These are phyloP conservation scores for Sinocyclocheilus maitianheensis DNA, from an alignment of 2,113 vertebrate genomes.

Conservation along the genomic window DNA sequence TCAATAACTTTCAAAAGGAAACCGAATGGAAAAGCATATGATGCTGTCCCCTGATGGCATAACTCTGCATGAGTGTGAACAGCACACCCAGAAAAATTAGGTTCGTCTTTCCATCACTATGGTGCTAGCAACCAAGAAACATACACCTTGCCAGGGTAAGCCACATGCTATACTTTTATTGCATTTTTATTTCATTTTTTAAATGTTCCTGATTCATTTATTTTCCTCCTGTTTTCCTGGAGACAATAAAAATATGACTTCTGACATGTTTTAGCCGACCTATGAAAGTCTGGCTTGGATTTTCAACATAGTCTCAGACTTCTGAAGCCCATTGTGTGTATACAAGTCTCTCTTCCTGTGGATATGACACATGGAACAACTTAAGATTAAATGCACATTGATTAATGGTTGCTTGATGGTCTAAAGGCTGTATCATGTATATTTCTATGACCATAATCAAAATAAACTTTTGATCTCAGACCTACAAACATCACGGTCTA, in stretches of 20 bases:
- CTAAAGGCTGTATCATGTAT: conserved; percentile 7
- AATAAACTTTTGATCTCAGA: background rate
- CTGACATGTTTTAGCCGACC: background rate
- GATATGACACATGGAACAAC: conserved; percentile 49
- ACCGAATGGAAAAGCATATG: conserved; percentile 38
- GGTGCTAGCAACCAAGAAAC: conserved; percentile 39
- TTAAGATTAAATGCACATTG: conserved; percentile 52
- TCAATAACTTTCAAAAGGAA: conserved; percentile 36
- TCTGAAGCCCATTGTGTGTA: background rate
- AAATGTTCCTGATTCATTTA: conserved; percentile 34
- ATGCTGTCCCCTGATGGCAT: conserved; percentile 42
- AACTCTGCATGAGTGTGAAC: conserved; percentile 35
- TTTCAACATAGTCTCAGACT: background rate
- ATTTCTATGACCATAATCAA: background rate
- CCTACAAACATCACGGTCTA: background rate
- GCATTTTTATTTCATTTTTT: conserved; percentile 5
- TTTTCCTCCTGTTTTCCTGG: conserved; percentile 29
- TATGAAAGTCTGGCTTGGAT: background rate
- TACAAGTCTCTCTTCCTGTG: conserved; percentile 63
- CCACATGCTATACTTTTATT: conserved; percentile 30
- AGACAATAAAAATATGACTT: conserved; percentile 27
- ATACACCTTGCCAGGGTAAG: conserved; percentile 15
- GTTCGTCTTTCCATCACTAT: conserved; percentile 24
- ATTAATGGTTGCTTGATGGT: conserved; percentile 19
- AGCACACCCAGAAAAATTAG: conserved; percentile 33